Percentiles rank a stretch among this genome's conserved stretches.
phyloP scores from a whole-genome alignment of 2,797 vertebrate species.

The Alcedo quadribrachys region DNA sequence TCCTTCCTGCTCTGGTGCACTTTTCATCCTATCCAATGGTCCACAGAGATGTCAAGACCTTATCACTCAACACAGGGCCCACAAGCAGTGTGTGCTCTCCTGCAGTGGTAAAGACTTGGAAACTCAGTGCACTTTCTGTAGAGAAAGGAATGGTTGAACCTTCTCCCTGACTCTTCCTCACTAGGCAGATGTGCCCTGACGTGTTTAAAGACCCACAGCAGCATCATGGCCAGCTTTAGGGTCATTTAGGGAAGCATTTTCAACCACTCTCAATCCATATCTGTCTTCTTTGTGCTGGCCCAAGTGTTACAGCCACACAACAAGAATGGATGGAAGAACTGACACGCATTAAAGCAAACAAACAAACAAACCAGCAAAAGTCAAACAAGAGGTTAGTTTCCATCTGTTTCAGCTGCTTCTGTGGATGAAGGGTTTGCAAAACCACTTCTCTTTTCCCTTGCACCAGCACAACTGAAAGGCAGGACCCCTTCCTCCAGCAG shows the following conservation, averaged over 20 bases:
- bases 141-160: background rate
- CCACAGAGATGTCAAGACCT: background rate
- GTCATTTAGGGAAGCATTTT: background rate
- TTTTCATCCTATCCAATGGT: conserved; percentile 33
- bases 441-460: background rate
- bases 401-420: background rate
- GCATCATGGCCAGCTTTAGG: background rate
- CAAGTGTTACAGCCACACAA: background rate
- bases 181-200: background rate
- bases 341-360: background rate
- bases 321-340: background rate
- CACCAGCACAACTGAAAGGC: background rate
- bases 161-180: background rate
- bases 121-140: background rate
- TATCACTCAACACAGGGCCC: background rate
- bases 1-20: background rate
- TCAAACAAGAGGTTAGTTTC: background rate
- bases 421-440: background rate
- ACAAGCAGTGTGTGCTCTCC: accelerated
- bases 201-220: background rate
- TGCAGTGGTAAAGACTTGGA: background rate
- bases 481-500: background rate
- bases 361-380: background rate
- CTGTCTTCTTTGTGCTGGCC: background rate
- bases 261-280: background rate